Percentiles rank a stretch among this genome's conserved stretches.
Conservation (phyloP, 2,797 vertebrate genomes). For the Meda fulgida region DNA sequence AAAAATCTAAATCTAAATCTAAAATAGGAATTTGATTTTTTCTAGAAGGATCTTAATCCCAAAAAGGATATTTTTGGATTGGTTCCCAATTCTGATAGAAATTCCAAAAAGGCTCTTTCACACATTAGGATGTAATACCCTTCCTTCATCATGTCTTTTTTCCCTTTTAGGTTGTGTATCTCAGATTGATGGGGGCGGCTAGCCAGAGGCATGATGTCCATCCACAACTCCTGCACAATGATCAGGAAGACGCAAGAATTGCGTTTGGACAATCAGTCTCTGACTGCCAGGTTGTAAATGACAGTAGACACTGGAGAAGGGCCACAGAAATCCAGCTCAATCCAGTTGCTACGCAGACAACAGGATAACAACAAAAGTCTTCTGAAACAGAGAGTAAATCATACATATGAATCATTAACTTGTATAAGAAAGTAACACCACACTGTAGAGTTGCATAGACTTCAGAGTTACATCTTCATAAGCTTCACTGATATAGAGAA, state of each 20-base stretch:
- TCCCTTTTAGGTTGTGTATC: not conserved
- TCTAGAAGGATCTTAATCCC: not conserved
- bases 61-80: not conserved
- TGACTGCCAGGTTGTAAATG: constrained; percentile 66
- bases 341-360: not conserved
- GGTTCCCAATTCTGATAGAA: not conserved
- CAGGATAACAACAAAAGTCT: not conserved
- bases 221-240: constrained; percentile 87
- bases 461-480: not conserved
- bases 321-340: constrained; percentile 3
- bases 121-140: not conserved
- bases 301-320: not conserved
- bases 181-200: constrained; percentile 53
- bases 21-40: not conserved
- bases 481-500: not conserved
- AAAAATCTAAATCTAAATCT: not conserved
- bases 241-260: constrained; percentile 84
- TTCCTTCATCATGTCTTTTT: not conserved
- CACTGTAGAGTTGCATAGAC: not conserved
- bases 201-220: constrained; percentile 87
- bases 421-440: not conserved
- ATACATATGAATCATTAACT: not conserved
- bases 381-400: constrained; percentile 26
- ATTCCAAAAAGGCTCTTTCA: not conserved
- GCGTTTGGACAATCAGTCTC: constrained; percentile 94